Evolutionary conservation across 2,113 vertebrate species (phyloP).

Genomic region (Ailurus styani): DNA sequence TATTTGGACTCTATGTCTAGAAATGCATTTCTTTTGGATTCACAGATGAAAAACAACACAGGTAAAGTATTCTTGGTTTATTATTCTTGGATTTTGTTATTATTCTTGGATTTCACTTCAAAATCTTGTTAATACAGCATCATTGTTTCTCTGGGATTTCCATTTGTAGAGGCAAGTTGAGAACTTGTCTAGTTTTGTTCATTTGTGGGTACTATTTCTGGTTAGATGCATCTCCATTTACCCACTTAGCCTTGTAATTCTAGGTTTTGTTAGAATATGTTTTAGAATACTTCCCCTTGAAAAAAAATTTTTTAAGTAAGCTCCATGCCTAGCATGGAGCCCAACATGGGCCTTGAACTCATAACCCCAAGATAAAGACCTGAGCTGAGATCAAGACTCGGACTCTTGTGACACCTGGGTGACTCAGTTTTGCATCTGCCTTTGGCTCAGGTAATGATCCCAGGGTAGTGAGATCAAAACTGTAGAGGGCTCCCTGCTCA

Average conservation of each 20-base stretch:
- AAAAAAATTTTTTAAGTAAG: not conserved
- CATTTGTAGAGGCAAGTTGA: slow-evolving; percentile 8
- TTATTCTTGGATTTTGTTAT: not conserved
- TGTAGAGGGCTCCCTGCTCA: too few relatives aligned
- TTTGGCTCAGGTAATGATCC: too few relatives aligned
- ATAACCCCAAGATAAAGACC: not conserved
- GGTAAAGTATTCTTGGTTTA: not conserved
- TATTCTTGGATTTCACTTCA: not conserved
- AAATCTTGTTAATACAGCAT: not conserved
- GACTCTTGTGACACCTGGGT: not conserved
- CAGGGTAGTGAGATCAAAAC: too few relatives aligned
- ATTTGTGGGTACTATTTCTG: slow-evolving; percentile 10
- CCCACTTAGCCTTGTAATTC: slow-evolving; percentile 35
- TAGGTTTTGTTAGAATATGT: not conserved
- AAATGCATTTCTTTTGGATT: not conserved
- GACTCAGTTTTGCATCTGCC: too few relatives aligned
- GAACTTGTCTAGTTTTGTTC: not conserved
- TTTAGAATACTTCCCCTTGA: not conserved
- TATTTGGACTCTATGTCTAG: not conserved
- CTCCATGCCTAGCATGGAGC: not conserved
- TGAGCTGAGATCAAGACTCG: not conserved
- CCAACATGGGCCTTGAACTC: not conserved
- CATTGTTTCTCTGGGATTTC: not conserved
- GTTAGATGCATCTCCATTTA: not conserved
- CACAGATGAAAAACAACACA: not conserved